phyloP scores from a whole-genome alignment of 2,797 vertebrate species.

The Hypotaenidia okinawae region DNA sequence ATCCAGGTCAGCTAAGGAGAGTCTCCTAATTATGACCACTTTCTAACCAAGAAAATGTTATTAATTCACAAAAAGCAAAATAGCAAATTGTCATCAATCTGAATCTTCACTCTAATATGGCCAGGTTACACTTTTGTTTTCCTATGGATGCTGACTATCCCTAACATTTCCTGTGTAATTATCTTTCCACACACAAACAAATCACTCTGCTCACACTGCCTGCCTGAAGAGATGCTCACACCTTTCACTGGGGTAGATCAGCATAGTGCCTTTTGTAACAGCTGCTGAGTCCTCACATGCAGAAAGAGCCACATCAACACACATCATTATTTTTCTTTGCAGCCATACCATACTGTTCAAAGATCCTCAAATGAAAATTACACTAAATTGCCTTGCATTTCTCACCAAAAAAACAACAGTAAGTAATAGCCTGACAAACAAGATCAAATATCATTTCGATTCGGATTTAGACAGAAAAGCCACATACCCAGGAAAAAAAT shows the following conservation, averaged over 20 bases:
- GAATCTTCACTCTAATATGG: neutral
- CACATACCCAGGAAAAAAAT: neutral
- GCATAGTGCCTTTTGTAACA: neutral
- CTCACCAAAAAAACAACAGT: neutral
- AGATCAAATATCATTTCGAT: neutral
- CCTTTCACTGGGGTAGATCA: neutral
- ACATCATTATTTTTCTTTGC: neutral
- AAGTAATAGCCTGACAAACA: neutral
- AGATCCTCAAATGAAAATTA: neutral
- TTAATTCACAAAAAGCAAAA: neutral
- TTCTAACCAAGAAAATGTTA: neutral
- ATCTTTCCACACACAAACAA: neutral
- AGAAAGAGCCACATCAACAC: neutral
- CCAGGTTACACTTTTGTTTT: neutral
- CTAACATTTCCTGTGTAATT: neutral
- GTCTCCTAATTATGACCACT: neutral
- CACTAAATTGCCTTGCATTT: neutral
- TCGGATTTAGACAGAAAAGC: neutral
- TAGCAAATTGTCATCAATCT: neutral
- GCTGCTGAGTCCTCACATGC: neutral
- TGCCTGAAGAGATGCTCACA: neutral
- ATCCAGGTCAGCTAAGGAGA: neutral
- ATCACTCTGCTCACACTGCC: neutral
- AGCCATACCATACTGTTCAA: neutral
- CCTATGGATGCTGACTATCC: neutral